Evolutionary conservation across 2,888 invertebrate genomes (phyloP), one percentile per base, ranked within the genome.

Genomic region (Sesamia inferens): DNA sequence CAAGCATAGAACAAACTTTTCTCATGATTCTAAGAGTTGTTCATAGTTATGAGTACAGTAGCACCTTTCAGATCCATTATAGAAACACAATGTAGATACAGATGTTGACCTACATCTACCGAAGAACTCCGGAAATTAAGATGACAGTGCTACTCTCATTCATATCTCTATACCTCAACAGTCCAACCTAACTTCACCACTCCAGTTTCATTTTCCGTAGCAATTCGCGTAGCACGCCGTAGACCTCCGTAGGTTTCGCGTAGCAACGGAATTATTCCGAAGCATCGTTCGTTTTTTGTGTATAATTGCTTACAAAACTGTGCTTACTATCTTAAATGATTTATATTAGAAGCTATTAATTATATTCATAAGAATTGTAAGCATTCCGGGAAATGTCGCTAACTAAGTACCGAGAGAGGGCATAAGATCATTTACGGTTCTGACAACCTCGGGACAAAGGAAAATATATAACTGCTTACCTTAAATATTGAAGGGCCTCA

Each of bases 341-440:
- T 22, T 44, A 47, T 47, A 44, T 22, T 16, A 22, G 62, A 8
- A n/a, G 42, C 5, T 19, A 13, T 22, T 47, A 13, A 47, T 63
- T 63, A 13, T 48, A n/a, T 51, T 65, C 14, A 65, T 31, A 44
- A 7, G n/a, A 24, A 44, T 10, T 14, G 11, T 54, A 39, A n/a
- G 6, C 22, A 31, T 48, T 65, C 44, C 24, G 42, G 39, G 59
- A 71, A 71, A 51, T 1, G 13, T n/a, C 19, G 7, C 14, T 68
- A 24, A 31, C 14, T n/a, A 8, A 51, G 42, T 11, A 14, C 24
- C 42, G 13, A 48, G 22, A 22, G 19, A 19, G 7, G 8, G 19
- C 48, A 24, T 48, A 48, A 39, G 19, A 59, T 69, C 14, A 44
- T 71, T 71, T 51, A 5, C 42, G 42, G 59, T 59, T 51, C 16